Base-by-base conservation (phyloP, 2,113 vertebrate genomes). In the Melanotaenia duboulayi region DNA sequence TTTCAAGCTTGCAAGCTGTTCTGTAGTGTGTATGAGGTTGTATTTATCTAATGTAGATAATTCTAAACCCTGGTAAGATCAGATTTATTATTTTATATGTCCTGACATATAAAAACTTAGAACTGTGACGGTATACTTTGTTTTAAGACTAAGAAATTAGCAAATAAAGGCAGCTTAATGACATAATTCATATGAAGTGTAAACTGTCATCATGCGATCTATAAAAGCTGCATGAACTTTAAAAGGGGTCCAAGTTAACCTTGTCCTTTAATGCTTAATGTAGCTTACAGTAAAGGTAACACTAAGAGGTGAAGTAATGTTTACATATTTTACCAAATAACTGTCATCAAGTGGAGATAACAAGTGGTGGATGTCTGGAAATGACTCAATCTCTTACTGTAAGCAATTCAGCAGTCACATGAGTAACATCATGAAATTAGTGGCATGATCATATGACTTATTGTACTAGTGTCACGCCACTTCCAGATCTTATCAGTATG, bases 331-430 rank as follows among this genome's bases (percentile, higher is more conserved):
- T 14, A 60, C 46, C 55, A 14, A 65, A 67, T 68, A 19, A 56
- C 50, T 63, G 60, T 76, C 61, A 55, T 79, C 48, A 70, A 55
- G 25, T 20, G 12, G 0, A 17, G 13, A 23, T 60, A 16, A 60
- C 72, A 35, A 51, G n/a, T 19, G 28, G n/a, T 25, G 23, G 55
- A 42, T n/a, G 8, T 63, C 11, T 24, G 20, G 24, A 7, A 48
- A 12, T 39, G 54, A 39, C 48, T 56, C 7, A 25, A 11, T 48
- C 14, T 46, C 54, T 39, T 39, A 42, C 20, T 24, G 51, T 22
- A n/a, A 56, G 14, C 17, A 23, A 22, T n/a, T 52, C 11, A 68
- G 37, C 9, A 20, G 17, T 69, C 19, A 59, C 13, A 48, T 71
- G 49, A 63, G 9, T 65, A 12, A 49, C 44, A 63, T 37, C 11